A percentile compares a stretch with the other conserved stretches of the same genome.
Conservation (phyloP, 2,113 vertebrate genomes). For the Ellobius talpinus region DNA sequence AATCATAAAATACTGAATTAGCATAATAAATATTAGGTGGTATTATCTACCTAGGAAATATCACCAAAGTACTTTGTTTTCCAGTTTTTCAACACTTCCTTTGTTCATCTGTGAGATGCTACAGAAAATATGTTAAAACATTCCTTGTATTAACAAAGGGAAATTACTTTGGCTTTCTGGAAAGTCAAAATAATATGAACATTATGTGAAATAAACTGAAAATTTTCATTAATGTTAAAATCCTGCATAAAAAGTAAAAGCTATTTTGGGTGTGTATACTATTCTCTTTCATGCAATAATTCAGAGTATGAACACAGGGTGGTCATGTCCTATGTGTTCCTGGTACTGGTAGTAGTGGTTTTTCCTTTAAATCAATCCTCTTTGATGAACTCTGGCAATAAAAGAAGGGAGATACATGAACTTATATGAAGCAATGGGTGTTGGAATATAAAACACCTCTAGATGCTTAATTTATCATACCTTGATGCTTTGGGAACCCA, state of each 20-base stretch:
- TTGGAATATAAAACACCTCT: background rate
- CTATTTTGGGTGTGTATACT: background rate
- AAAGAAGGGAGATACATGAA: background rate
- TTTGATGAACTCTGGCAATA: background rate
- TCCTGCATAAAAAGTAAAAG: background rate
- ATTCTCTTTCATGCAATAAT: background rate
- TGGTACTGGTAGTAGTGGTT: background rate
- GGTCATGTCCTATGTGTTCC: too few relatives aligned
- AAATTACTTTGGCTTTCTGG: background rate
- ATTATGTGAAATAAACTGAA: slow-evolving; percentile 13
- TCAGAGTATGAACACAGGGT: background rate
- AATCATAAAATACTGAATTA: slow-evolving; percentile 33
- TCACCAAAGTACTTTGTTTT: background rate
- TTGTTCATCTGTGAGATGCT: slow-evolving; percentile 10
- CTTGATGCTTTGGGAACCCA: background rate
- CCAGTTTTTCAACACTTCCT: slow-evolving; percentile 21
- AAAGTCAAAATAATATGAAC: slow-evolving; percentile 55
- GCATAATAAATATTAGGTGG: slow-evolving; percentile 4
- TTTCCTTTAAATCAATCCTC: too few relatives aligned
- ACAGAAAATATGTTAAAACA: background rate
- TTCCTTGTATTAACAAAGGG: background rate
- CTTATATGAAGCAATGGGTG: background rate
- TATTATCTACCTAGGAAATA: background rate
- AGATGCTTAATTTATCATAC: background rate
- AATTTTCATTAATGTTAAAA: slow-evolving; percentile 3